Evolutionary conservation across 2,888 invertebrate species (phyloP), one percentile per base, ranked within the genome.

Genomic region (Allygus modestus): DNA sequence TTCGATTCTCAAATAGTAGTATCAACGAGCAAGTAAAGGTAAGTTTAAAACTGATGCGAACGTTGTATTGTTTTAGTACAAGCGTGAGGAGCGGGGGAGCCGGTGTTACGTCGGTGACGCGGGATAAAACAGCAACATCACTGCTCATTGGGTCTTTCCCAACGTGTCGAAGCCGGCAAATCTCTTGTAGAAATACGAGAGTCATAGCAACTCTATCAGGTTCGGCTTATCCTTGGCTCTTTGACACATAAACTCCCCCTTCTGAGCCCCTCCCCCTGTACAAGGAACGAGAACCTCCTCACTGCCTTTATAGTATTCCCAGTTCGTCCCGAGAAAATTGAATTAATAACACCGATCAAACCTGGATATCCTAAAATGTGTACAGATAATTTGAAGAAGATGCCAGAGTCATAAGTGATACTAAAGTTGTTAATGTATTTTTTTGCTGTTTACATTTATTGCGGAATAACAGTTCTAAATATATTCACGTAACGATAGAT

Each of bases 141-240:
- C 73, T 73, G 73, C 41, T 73, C 69, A 69, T 69, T 37, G 37
- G 20, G 20, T 33, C 73, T n/a, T 20, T 41, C 20, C 11, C 31
- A 15, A 20, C 73, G 23, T 73, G 73, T 73, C 73, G 73, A 73
- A 73, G 37, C 73, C 43, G 43, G n/a, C 37, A 73, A 73, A 73
- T 73, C 73, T 73, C 73, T 23, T 41, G 73, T 43, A 73, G 73
- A 73, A 73, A 73, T 73, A 73, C 73, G 73, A 73, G 37, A 73
- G 73, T 37, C 73, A 73, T 73, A 23, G 73, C 20, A 20, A 73
- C 73, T 73, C 73, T 43, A 73, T 73, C 73, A 73, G 73, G 23
- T 41, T 37, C 73, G 73, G 73, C 73, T 73, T 73, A 73, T 37
- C 73, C 73, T 73, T 37, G 23, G 23, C 41, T 23, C 73, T 37